Evolutionary conservation across 2,797 vertebrate species (phyloP).

Genomic region (Enteromius radiatus): DNA sequence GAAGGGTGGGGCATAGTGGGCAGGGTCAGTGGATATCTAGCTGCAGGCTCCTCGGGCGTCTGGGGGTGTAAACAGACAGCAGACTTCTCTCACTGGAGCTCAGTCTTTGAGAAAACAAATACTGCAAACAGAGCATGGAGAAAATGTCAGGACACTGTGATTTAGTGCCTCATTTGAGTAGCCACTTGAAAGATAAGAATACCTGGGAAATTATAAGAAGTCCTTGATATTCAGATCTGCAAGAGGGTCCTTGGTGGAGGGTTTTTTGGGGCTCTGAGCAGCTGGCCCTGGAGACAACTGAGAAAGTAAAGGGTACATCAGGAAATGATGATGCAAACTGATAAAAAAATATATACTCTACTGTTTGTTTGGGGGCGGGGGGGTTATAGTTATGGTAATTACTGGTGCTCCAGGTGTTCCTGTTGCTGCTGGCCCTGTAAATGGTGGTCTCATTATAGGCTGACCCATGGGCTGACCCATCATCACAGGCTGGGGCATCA

Average conservation of each 20-base stretch:
- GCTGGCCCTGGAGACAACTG: conserved; percentile 94
- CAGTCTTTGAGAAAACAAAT: conserved; percentile 26
- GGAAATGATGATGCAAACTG: neutral
- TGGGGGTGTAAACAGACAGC: conserved; percentile 54
- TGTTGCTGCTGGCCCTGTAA: conserved; percentile 82
- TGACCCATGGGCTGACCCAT: conserved; percentile 89
- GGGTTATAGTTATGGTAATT: conserved; percentile 44
- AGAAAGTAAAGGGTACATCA: conserved; percentile 20
- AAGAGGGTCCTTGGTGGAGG: conserved; percentile 95
- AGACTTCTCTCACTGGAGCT: conserved; percentile 47
- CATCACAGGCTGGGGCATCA: conserved; percentile 93
- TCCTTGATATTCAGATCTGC: conserved; percentile 99
- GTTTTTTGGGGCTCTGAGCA: conserved; percentile 95
- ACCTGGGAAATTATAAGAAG: conserved; percentile 90
- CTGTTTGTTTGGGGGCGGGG: neutral
- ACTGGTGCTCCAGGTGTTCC: conserved; percentile 90
- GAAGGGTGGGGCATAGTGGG: conserved; percentile 54
- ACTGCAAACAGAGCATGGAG: conserved; percentile 27
- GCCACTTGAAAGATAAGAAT: neutral
- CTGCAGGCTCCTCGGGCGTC: conserved; percentile 29
- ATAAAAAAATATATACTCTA: neutral
- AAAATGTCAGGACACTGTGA: neutral
- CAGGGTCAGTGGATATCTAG: conserved; percentile 56
- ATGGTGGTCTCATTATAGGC: conserved; percentile 94
- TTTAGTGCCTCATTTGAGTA: neutral